phyloP scores from a whole-genome alignment of 2,888 invertebrate species.

The Tachystola acroxantha region DNA sequence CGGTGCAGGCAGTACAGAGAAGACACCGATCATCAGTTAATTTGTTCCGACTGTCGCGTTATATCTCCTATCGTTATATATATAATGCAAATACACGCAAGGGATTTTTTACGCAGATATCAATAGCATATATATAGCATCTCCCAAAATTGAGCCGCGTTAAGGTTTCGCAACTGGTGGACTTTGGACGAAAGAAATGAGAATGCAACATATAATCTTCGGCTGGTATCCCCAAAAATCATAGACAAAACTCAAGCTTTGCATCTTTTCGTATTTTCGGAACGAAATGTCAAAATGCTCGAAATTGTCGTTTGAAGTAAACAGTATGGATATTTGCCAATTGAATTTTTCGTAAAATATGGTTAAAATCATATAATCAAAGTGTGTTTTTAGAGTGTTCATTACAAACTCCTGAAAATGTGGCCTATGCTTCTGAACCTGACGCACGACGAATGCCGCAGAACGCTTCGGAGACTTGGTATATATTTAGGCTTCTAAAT shows the following conservation, averaged over 20 bases:
- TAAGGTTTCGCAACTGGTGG: no score
- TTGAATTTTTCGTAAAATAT: conserved; percentile 68
- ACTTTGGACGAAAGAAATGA: no score
- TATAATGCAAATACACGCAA: no score
- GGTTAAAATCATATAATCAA: conserved; percentile 59
- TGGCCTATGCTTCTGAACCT: conserved; percentile 88
- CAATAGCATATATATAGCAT: no score
- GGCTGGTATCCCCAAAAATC: conserved; percentile 35
- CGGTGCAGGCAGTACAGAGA: no score
- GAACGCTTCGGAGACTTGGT: conserved; percentile 92
- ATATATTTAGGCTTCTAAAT: conserved; percentile 72
- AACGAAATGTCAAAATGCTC: conserved; percentile 64
- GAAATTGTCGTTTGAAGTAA: conserved; percentile 79
- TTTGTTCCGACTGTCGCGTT: no score
- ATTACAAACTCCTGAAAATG: conserved; percentile 55
- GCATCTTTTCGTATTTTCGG: conserved; percentile 40
- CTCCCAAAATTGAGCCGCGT: no score
- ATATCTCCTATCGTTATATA: no score
- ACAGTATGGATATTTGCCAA: conserved; percentile 79
- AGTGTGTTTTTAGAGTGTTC: conserved; percentile 45
- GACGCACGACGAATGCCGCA: conserved; percentile 93
- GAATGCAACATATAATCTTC: no score
- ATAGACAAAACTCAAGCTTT: conserved; percentile 58
- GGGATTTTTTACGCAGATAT: no score
- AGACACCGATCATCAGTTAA: no score